These are phyloP conservation scores for Trypoxylon attenuatum DNA, from an alignment of 2,888 invertebrate genomes.

Conservation along the genomic window DNA sequence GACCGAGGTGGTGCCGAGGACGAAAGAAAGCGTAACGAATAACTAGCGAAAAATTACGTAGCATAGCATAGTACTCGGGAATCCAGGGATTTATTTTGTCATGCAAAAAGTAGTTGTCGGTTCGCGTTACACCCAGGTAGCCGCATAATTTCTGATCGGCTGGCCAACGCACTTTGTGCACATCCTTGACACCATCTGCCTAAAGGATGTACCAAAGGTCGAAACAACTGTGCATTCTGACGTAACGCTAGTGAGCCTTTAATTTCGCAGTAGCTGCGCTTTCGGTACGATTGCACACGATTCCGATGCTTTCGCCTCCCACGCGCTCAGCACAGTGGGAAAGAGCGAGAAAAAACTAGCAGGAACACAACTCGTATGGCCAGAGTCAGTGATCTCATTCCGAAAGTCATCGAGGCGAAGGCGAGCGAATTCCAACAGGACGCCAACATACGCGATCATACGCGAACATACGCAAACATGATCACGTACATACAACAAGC, in stretches of 20 bases:
- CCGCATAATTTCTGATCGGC: constrained; percentile 54
- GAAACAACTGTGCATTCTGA: constrained; percentile 33
- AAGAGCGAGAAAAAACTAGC: not conserved
- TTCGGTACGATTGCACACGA: too few relatives aligned
- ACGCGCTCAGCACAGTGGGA: not conserved
- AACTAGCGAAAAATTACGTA: not conserved
- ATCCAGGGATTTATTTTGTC: constrained; percentile 13
- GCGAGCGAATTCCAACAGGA: not conserved
- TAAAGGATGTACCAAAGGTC: constrained; percentile 59
- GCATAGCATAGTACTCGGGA: not conserved
- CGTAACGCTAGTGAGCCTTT: constrained; percentile 27
- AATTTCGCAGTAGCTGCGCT: constrained; percentile 22
- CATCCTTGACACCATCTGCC: constrained; percentile 59
- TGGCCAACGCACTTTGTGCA: constrained; percentile 41
- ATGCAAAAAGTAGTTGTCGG: constrained; percentile 24
- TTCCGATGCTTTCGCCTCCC: not conserved
- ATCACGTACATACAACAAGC: too few relatives aligned
- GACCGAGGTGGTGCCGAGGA: not conserved
- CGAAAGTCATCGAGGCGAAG: not conserved
- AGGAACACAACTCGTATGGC: not conserved
- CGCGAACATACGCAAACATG: too few relatives aligned
- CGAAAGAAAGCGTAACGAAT: not conserved
- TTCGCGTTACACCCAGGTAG: constrained; percentile 48
- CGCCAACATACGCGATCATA: too few relatives aligned
- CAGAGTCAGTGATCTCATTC: not conserved